Evolutionary conservation across 2,113 vertebrate species (phyloP).

Genomic region (Myiopsitta monachus): DNA sequence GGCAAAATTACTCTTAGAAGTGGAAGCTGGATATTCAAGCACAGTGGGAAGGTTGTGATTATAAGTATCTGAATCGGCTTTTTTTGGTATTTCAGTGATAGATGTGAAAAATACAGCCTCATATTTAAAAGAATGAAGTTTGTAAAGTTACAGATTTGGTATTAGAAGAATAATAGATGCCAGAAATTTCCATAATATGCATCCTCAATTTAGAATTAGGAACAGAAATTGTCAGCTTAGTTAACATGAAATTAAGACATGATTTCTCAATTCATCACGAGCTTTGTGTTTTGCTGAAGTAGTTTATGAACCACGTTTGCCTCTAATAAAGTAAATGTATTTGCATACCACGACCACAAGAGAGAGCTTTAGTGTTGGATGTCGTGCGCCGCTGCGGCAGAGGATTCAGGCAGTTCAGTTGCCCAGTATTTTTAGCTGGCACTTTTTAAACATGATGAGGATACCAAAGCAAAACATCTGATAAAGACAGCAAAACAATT

Average conservation of each 20-base stretch:
- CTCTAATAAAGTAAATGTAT: not conserved
- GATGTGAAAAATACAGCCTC: not conserved
- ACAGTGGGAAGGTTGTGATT: not conserved
- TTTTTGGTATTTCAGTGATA: not conserved
- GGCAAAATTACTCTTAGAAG: not conserved
- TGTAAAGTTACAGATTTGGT: not conserved
- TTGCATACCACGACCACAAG: constrained; percentile 58
- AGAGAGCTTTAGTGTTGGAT: constrained; percentile 64
- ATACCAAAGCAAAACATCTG: not conserved
- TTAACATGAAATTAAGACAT: not conserved
- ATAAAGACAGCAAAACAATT: not conserved
- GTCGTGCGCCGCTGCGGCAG: not conserved
- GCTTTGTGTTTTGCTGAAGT: not conserved
- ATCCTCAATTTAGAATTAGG: not conserved
- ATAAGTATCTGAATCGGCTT: not conserved
- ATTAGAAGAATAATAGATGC: not conserved
- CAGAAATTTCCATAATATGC: not conserved
- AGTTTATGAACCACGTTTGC: not conserved
- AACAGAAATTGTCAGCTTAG: not conserved
- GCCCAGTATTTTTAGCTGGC: not conserved
- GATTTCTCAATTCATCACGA: not conserved
- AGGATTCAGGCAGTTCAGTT: not conserved
- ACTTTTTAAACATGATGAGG: not conserved
- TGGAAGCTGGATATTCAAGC: not conserved
- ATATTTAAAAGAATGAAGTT: not conserved